These are phyloP conservation scores for Echiichthys vipera DNA, from an alignment of 2,797 vertebrate species.

Conservation along the genomic window DNA sequence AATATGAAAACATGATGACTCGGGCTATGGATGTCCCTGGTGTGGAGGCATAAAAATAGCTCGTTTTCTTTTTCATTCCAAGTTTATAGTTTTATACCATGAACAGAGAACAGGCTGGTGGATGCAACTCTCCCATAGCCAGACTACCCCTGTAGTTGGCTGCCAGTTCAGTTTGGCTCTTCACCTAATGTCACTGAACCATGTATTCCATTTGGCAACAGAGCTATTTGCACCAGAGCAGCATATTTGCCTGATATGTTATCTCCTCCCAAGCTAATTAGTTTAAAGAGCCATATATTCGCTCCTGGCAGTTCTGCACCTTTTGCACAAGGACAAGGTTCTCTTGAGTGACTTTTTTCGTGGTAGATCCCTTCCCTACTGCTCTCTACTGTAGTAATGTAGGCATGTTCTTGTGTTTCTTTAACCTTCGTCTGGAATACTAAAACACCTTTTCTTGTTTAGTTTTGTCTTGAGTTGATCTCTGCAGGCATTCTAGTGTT, in stretches of 20 bases:
- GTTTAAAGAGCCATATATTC: slow-evolving; percentile 26
- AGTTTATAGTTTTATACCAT: slow-evolving; percentile 36
- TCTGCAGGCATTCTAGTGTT: background rate
- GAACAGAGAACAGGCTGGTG: slow-evolving; percentile 23
- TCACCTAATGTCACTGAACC: slow-evolving; percentile 44
- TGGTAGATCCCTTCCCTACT: slow-evolving; percentile 8
- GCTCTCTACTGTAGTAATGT: background rate
- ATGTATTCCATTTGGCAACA: slow-evolving; percentile 42
- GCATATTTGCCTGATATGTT: slow-evolving; percentile 27
- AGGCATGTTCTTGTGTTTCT: background rate
- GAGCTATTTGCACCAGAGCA: slow-evolving; percentile 36
- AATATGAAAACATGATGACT: too few species aligned
- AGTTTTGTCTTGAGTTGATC: background rate
- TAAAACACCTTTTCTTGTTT: background rate
- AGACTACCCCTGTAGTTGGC: slow-evolving; percentile 15
- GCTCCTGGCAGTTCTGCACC: slow-evolving; percentile 41
- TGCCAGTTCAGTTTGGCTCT: slow-evolving; percentile 24
- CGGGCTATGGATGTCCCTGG: too few species aligned
- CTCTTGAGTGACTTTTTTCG: slow-evolving; percentile 18
- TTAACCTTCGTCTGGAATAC: slow-evolving; percentile 17
- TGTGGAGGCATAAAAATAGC: slow-evolving; percentile 10
- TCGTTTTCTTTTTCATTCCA: slow-evolving; percentile 19
- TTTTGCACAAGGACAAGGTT: slow-evolving; percentile 45
- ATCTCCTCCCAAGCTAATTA: slow-evolving; percentile 27
- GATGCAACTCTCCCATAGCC: slow-evolving; percentile 26